Evolutionary conservation across 2,113 vertebrate genomes (phyloP).

Genomic region (Probosciger aterrimus): DNA sequence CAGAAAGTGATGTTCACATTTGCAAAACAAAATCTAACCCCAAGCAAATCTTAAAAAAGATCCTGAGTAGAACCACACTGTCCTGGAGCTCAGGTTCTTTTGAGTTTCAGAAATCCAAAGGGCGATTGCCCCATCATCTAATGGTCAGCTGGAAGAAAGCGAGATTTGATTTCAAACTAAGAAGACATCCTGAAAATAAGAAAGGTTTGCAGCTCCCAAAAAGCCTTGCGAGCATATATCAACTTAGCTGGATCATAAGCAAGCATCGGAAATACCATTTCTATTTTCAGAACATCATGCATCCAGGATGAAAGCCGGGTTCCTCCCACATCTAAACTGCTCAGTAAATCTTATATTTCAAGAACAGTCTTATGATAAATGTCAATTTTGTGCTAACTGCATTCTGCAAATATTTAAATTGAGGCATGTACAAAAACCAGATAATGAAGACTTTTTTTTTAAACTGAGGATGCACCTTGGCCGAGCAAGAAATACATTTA

Average conservation of each 20-base stretch:
- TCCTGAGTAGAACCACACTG: neutral
- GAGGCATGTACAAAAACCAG: neutral
- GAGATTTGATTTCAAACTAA: neutral
- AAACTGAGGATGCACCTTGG: neutral
- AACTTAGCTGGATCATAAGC: slow-evolving; percentile 51
- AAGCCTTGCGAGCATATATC: slow-evolving; percentile 26
- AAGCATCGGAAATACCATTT: slow-evolving; percentile 60
- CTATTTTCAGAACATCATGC: slow-evolving; percentile 60
- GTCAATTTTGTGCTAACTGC: slow-evolving; percentile 26
- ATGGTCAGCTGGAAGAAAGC: neutral
- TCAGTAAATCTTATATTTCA: slow-evolving; percentile 51
- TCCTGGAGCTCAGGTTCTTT: neutral
- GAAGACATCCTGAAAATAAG: neutral
- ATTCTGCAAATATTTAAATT: slow-evolving; percentile 34
- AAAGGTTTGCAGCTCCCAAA: neutral
- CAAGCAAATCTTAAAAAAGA: neutral
- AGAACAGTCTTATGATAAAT: slow-evolving; percentile 46
- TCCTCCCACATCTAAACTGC: slow-evolving; percentile 54
- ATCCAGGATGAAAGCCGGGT: slow-evolving; percentile 47
- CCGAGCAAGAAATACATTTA: neutral
- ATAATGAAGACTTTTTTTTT: neutral
- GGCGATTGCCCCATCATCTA: neutral
- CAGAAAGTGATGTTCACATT: neutral
- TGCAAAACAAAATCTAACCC: neutral
- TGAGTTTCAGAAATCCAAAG: neutral